Percentiles rank a stretch among this genome's conserved stretches.
Conservation (phyloP, 2,888 invertebrate species). For the Drosophila bunnanda region DNA sequence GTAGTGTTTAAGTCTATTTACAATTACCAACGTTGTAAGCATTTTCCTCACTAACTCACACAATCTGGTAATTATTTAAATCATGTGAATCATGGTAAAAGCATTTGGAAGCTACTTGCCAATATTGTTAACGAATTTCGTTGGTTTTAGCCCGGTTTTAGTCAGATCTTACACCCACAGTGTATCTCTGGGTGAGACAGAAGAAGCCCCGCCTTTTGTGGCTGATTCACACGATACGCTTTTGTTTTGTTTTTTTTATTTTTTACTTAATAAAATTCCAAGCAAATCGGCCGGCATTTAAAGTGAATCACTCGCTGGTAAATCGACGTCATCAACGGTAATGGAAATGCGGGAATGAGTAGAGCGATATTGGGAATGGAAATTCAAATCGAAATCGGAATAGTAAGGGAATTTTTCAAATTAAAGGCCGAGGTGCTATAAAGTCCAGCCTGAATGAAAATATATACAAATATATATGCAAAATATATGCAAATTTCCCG, state of each 20-base stretch:
- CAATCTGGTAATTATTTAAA: conserved; percentile 1
- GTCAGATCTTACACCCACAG: conserved; percentile 23
- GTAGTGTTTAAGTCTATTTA: background rate
- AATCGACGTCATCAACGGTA: conserved; percentile 37
- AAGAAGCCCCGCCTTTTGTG: conserved; percentile 7
- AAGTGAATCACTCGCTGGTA: conserved; percentile 25
- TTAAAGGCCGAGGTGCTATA: background rate
- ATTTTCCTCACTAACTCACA: background rate
- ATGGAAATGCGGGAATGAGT: conserved; percentile 19
- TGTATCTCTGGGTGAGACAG: background rate
- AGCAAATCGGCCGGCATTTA: conserved; percentile 52
- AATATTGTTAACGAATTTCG: conserved; percentile 14
- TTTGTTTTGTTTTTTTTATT: conserved; percentile 26
- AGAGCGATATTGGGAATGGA: conserved; percentile 2
- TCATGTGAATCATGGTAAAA: conserved; percentile 9
- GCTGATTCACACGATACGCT: conserved; percentile 52
- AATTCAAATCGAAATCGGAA: too few relatives aligned
- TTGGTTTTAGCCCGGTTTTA: conserved; percentile 5
- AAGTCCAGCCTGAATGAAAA: too few relatives aligned
- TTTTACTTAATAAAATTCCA: conserved; percentile 53
- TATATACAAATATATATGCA: too few relatives aligned
- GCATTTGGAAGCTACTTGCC: background rate
- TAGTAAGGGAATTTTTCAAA: background rate
- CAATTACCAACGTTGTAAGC: background rate
- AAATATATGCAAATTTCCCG: too few relatives aligned